Evolutionary conservation across 2,888 invertebrate genomes (phyloP).

Genomic region (Azorinus chamasolen): DNA sequence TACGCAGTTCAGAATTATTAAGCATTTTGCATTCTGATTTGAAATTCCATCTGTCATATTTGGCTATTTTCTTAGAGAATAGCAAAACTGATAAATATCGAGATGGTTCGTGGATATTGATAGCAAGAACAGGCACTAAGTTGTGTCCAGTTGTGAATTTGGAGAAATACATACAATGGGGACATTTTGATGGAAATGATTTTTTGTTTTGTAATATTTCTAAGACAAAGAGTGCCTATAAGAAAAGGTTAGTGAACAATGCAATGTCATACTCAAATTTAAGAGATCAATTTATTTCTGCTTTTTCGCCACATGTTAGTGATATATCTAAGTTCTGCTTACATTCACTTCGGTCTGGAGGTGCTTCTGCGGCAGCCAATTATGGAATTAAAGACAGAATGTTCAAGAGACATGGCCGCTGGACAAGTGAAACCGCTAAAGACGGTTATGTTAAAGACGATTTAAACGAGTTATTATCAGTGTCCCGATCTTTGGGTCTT

Average conservation of each 20-base stretch:
- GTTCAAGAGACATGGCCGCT: slow-evolving; percentile 16
- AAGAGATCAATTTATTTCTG: neutral
- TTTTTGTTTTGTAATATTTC: neutral
- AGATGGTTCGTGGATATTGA: slow-evolving; percentile 26
- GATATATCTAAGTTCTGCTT: neutral
- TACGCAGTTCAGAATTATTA: too few species aligned
- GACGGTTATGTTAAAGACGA: slow-evolving; percentile 7
- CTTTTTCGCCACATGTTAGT: slow-evolving; percentile 2
- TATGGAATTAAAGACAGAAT: slow-evolving; percentile 8
- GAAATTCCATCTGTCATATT: slow-evolving; percentile 3
- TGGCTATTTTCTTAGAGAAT: slow-evolving; percentile 15
- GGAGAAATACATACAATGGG: too few species aligned
- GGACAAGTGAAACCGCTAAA: slow-evolving; percentile 14
- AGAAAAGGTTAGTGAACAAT: neutral
- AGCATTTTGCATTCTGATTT: slow-evolving; percentile 24
- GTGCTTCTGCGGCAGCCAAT: slow-evolving; percentile 12
- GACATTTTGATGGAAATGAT: neutral
- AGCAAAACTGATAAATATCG: slow-evolving; percentile 48
- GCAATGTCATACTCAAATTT: slow-evolving; percentile 8
- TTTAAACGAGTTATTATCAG: slow-evolving; percentile 1
- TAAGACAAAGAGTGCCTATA: neutral
- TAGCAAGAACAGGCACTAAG: too few species aligned
- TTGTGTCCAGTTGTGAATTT: too few species aligned
- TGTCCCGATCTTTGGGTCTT: too few species aligned
- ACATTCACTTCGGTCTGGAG: slow-evolving; percentile 10